phyloP scores from a whole-genome alignment of 2,888 invertebrate species.

The Plebejus argus region DNA sequence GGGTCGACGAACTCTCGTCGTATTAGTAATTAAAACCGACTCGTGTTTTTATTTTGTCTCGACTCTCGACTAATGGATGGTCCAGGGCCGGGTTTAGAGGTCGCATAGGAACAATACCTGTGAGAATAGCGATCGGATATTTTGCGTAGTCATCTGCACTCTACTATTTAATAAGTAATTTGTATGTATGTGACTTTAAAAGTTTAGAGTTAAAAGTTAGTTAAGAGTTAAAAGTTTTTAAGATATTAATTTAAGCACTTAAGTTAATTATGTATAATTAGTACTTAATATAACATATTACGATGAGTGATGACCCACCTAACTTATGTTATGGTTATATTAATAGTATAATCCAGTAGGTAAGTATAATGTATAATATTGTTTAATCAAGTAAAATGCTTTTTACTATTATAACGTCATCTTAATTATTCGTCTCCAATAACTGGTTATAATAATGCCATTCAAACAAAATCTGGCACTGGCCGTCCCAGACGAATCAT shows the following conservation, averaged over 20 bases:
- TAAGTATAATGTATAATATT: too few species aligned
- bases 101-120: neutral
- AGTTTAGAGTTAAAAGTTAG: neutral
- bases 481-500: slow-evolving; percentile 42
- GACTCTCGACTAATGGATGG: slow-evolving; percentile 45
- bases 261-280: too few species aligned
- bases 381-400: too few species aligned
- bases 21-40: slow-evolving; percentile 64
- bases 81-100: slow-evolving; percentile 15
- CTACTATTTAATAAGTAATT: too few species aligned
- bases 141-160: neutral
- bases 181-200: too few species aligned
- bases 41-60: slow-evolving; percentile 53
- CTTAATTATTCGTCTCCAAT: too few species aligned
- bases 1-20: slow-evolving; percentile 56
- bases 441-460: slow-evolving; percentile 42
- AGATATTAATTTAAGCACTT: neutral
- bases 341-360: too few species aligned
- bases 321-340: too few species aligned
- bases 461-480: neutral
- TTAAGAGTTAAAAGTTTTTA: neutral
- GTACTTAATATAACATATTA: too few species aligned
- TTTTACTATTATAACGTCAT: too few species aligned
- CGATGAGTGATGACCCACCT: too few species aligned
- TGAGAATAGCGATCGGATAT: neutral